Conservation (phyloP, 2,888 invertebrate genomes). For the Steinernema hermaphroditum region DNA sequence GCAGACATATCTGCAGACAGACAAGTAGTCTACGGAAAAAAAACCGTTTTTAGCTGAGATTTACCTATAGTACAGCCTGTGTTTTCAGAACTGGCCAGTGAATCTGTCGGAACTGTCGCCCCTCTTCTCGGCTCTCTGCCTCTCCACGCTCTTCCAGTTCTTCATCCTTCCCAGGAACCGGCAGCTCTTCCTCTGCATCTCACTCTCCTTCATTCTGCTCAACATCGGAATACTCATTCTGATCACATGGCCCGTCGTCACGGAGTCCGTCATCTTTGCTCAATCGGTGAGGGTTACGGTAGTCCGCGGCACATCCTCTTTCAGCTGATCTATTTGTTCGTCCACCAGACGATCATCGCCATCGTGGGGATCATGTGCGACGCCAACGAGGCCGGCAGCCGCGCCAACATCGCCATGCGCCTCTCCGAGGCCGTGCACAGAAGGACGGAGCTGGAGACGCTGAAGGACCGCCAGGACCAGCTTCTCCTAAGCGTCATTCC, state of each 20-base stretch:
- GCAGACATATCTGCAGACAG: no score
- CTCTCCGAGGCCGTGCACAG: constrained; percentile 64
- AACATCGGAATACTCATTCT: constrained; percentile 49
- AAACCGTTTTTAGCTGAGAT: no score
- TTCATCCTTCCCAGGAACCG: constrained; percentile 63
- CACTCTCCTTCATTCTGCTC: constrained; percentile 54
- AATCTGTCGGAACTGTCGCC: constrained; percentile 40
- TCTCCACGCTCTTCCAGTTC: constrained; percentile 57
- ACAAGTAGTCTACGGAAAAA: no score
- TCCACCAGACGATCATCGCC: constrained; percentile 59
- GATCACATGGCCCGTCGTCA: constrained; percentile 36
- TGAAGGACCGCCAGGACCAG: constrained; percentile 73
- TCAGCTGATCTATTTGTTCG: constrained; percentile 55
- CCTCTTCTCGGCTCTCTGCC: constrained; percentile 37
- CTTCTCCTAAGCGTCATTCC: constrained; percentile 88
- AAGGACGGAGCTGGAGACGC: constrained; percentile 63
- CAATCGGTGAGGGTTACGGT: neutral
- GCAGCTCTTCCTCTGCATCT: constrained; percentile 59
- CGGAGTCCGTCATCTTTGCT: constrained; percentile 10
- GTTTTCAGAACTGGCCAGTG: constrained; percentile 22
- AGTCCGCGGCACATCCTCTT: constrained; percentile 11
- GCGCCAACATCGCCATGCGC: constrained; percentile 60
- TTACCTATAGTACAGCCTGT: no score
- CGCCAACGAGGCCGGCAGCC: constrained; percentile 60
- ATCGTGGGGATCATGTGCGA: constrained; percentile 61